A percentile compares a stretch with the other conserved stretches of the same genome.
Evolutionary conservation across 2,888 invertebrate genomes (phyloP).

Genomic region (Bugulina stolonifera): DNA sequence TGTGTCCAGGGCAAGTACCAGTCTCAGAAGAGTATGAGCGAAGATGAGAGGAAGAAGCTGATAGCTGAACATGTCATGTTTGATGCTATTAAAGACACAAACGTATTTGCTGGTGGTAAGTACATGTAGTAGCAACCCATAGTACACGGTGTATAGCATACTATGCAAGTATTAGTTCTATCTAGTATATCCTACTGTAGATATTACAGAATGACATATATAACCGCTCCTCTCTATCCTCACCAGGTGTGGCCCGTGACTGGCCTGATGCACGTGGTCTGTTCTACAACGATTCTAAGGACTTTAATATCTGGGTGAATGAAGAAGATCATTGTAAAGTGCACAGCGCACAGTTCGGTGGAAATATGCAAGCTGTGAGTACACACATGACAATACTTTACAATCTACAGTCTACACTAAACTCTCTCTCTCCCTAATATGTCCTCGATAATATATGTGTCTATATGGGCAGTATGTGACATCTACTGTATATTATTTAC

Average conservation of each 20-base stretch:
- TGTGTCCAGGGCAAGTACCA: conserved; percentile 28
- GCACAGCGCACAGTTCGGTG: conserved; percentile 64
- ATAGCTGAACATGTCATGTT: conserved; percentile 32
- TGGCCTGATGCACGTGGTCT: conserved; percentile 92
- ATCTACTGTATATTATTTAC: too few relatives aligned
- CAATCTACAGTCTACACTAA: too few relatives aligned
- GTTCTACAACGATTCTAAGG: conserved; percentile 71
- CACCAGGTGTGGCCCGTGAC: conserved; percentile 60
- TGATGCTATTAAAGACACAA: conserved; percentile 31
- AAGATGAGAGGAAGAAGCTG: conserved; percentile 29
- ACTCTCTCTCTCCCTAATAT: too few relatives aligned
- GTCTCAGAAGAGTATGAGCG: conserved; percentile 29
- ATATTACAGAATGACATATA: too few relatives aligned
- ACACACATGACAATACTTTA: too few relatives aligned
- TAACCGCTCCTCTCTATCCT: too few relatives aligned
- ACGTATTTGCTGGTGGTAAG: conserved; percentile 28
- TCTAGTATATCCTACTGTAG: too few relatives aligned
- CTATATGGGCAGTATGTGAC: too few relatives aligned
- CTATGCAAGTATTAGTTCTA: too few relatives aligned
- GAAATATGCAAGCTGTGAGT: conserved; percentile 39
- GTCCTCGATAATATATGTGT: too few relatives aligned
- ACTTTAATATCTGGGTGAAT: conserved; percentile 81
- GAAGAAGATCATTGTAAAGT: conserved; percentile 84
- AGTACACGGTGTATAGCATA: too few relatives aligned
- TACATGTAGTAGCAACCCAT: too few relatives aligned